phyloP scores from a whole-genome alignment of 2,888 invertebrate genomes.

The Ophioninae sp. region DNA sequence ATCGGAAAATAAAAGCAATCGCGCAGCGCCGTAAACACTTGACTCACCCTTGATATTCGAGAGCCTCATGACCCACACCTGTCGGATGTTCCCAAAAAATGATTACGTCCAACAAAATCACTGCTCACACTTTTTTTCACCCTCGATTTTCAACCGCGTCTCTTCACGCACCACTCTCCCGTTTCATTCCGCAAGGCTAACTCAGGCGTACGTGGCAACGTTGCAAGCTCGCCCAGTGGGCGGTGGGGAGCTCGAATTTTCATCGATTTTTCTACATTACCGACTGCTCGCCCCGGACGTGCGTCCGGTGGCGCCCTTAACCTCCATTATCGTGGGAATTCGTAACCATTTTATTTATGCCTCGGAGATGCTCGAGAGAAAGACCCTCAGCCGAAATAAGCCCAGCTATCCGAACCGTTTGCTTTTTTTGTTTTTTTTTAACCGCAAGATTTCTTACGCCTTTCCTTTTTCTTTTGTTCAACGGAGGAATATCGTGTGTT shows the following conservation, averaged over 20 bases:
- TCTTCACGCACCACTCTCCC: conserved; percentile 52
- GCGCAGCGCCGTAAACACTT: background rate
- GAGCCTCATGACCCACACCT: conserved; percentile 68
- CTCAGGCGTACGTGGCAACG: conserved; percentile 67
- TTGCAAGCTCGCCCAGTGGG: conserved; percentile 57
- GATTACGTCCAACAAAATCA: conserved; percentile 44
- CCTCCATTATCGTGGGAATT: conserved; percentile 52
- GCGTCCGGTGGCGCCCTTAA: conserved; percentile 64
- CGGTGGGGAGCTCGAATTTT: background rate
- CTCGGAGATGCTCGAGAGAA: conserved; percentile 37
- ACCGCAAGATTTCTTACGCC: background rate
- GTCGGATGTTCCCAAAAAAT: conserved; percentile 42
- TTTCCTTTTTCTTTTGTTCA: conserved; percentile 5
- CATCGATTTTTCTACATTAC: conserved; percentile 69
- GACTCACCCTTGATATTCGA: conserved; percentile 62
- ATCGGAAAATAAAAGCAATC: background rate
- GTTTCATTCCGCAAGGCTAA: conserved; percentile 53
- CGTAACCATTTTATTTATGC: conserved; percentile 63
- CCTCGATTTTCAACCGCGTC: conserved; percentile 56
- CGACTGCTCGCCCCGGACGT: conserved; percentile 47
- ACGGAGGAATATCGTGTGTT: conserved; percentile 12
- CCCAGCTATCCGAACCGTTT: conserved; percentile 52
- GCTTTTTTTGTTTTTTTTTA: conserved; percentile 54
- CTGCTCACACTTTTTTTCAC: conserved; percentile 55
- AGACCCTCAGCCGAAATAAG: conserved; percentile 66